These are phyloP conservation scores for Brenthis hecate DNA, from an alignment of 2,888 invertebrate genomes.

Conservation along the genomic window DNA sequence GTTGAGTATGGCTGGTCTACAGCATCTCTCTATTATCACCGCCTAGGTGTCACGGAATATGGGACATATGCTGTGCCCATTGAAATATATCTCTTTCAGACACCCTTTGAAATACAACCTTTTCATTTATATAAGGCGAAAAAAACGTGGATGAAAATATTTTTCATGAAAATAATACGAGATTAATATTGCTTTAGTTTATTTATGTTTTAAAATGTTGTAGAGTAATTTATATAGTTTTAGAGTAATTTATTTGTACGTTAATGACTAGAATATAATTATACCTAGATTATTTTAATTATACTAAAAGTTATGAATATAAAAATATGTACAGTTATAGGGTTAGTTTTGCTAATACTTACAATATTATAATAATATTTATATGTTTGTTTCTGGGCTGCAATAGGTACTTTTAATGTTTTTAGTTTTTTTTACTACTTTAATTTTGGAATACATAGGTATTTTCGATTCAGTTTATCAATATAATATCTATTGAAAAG, in stretches of 20 bases:
- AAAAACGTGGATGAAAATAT: constrained; percentile 27
- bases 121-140: constrained; percentile 31
- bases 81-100: constrained; percentile 35
- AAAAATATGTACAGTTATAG: no score
- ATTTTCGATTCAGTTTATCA: no score
- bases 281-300: constrained; percentile 2
- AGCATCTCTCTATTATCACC: constrained; percentile 4
- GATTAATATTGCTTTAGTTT: constrained; percentile 19
- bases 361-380: not conserved
- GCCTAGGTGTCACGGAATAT: constrained; percentile 33
- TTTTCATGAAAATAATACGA: constrained; percentile 20
- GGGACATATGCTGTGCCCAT: constrained; percentile 30
- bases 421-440: no score
- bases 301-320: not conserved
- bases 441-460: no score
- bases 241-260: constrained; percentile 3
- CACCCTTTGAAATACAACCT: constrained; percentile 34
- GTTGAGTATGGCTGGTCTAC: not conserved
- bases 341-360: no score
- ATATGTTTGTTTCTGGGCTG: not conserved
- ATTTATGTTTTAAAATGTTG: constrained; percentile 1
- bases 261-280: not conserved
- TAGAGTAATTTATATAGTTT: constrained; percentile 10
- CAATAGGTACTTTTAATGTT: no score
- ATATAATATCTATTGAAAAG: no score